Evolutionary conservation across 2,888 invertebrate genomes (phyloP).

Genomic region (Drosophila parthenogenetica): DNA sequence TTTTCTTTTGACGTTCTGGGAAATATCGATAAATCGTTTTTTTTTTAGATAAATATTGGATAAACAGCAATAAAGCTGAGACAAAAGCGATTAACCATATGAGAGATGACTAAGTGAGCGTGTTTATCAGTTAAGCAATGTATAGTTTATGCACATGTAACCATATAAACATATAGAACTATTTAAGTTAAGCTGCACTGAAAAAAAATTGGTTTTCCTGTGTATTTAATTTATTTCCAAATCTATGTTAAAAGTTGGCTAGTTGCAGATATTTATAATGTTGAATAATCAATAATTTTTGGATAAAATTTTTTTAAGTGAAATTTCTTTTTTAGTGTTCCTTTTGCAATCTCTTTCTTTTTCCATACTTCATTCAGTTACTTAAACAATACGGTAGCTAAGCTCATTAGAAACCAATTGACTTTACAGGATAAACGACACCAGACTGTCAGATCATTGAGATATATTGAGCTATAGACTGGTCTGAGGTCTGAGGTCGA

Average conservation of each 20-base stretch:
- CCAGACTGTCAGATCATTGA: slow-evolving; percentile 29
- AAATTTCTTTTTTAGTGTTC: background rate
- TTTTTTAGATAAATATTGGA: slow-evolving; percentile 22
- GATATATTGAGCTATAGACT: background rate
- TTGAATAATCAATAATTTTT: no score
- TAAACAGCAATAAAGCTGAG: slow-evolving; percentile 12
- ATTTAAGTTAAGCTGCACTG: no score
- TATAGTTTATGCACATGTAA: slow-evolving; percentile 8
- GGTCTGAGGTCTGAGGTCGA: background rate
- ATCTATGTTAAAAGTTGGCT: no score
- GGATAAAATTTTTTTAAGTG: no score
- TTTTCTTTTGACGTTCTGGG: no score
- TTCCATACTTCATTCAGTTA: background rate
- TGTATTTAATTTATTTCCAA: no score
- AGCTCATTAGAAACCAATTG: slow-evolving; percentile 79
- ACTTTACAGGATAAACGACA: slow-evolving; percentile 70
- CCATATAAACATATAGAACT: background rate
- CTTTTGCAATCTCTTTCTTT: slow-evolving; percentile 9
- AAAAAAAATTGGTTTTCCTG: no score
- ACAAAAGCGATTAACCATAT: slow-evolving; percentile 19
- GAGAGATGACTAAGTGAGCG: slow-evolving; percentile 29
- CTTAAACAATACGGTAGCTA: slow-evolving; percentile 51
- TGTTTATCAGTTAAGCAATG: slow-evolving; percentile 28
- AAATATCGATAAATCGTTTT: slow-evolving; percentile 10
- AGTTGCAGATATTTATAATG: no score